A percentile compares a stretch with the other conserved stretches of the same genome.
Evolutionary conservation across 2,797 vertebrate genomes (phyloP).

Genomic region (Cynopterus sphinx): DNA sequence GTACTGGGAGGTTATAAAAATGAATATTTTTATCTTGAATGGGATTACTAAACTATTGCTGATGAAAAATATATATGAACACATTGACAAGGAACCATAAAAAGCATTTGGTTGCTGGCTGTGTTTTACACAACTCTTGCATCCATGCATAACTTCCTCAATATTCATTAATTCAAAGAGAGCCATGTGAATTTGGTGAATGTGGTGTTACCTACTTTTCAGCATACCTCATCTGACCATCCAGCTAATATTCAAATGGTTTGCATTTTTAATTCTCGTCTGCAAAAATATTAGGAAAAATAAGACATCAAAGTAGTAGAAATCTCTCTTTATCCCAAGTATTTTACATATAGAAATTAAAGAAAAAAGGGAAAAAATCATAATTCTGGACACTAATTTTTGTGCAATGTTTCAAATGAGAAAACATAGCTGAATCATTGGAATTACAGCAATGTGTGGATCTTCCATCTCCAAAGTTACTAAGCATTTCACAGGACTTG

Average conservation of each 20-base stretch:
- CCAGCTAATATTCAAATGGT: not conserved
- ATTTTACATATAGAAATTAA: constrained; percentile 30
- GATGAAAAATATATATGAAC: constrained; percentile 27
- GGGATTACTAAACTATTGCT: constrained; percentile 5
- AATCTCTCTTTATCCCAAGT: not conserved
- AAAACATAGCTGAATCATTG: constrained; percentile 48
- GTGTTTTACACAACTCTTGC: not conserved
- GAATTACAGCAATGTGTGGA: constrained; percentile 4
- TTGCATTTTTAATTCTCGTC: not conserved
- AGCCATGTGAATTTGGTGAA: not conserved
- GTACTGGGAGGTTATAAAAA: not conserved
- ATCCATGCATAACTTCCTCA: not conserved
- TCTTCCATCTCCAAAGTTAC: constrained; percentile 1
- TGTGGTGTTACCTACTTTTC: not conserved
- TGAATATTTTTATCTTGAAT: constrained; percentile 49
- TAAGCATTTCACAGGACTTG: constrained; percentile 20
- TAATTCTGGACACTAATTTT: constrained; percentile 62
- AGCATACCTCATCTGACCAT: not conserved
- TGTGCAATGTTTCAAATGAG: constrained; percentile 17
- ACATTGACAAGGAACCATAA: not conserved
- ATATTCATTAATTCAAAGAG: not conserved
- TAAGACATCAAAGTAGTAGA: not conserved
- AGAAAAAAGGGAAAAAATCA: constrained; percentile 29
- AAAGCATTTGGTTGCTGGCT: not conserved
- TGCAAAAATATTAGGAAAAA: not conserved